A percentile compares a stretch with the other conserved stretches of the same genome.
These are phyloP conservation scores for Spilogale gracilis DNA, from an alignment of 2,113 vertebrate species.

Conservation along the genomic window DNA sequence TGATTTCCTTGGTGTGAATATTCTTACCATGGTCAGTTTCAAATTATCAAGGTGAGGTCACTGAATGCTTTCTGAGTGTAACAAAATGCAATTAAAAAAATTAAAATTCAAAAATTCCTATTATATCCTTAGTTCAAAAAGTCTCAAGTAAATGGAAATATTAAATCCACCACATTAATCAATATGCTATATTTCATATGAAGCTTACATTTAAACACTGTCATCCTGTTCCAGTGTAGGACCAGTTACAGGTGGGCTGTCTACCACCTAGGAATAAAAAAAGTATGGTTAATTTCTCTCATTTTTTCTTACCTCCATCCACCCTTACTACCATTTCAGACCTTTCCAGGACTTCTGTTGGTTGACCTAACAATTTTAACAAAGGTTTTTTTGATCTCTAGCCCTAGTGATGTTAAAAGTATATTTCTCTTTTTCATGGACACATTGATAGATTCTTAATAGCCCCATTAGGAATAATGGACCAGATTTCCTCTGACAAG, in stretches of 20 bases:
- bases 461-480: neutral
- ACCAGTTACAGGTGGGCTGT: neutral
- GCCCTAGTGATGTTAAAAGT: neutral
- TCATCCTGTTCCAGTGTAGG: too few relatives aligned
- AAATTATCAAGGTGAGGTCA: neutral
- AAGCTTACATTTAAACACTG: neutral
- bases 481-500: neutral
- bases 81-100: neutral
- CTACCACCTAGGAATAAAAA: neutral
- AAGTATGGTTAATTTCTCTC: neutral
- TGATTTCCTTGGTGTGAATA: neutral
- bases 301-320: neutral
- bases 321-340: neutral
- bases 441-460: neutral
- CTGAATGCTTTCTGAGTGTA: neutral
- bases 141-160: neutral
- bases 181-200: neutral
- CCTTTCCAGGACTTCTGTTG: neutral
- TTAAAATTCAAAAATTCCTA: neutral
- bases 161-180: neutral
- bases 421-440: neutral
- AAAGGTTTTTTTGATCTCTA: neutral
- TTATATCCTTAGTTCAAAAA: neutral
- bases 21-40: neutral
- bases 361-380: neutral